These are phyloP conservation scores for Diachrysia chrysitis DNA, from an alignment of 2,888 invertebrate species.

Conservation along the genomic window DNA sequence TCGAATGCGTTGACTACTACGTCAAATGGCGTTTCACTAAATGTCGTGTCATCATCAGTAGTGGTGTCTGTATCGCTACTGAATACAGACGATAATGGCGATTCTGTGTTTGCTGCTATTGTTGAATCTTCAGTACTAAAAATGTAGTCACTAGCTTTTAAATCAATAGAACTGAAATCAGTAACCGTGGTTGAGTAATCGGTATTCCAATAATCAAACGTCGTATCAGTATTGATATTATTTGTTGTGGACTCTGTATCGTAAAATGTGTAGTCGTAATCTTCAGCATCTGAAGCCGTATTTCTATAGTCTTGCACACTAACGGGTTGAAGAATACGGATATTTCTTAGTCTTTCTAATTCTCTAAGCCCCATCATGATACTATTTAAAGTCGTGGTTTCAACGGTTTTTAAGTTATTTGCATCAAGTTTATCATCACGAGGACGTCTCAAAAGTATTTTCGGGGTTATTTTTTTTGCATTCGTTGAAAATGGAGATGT, in stretches of 20 bases:
- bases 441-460: conserved; percentile 33
- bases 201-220: conserved; percentile 17
- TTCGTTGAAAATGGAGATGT: conserved; percentile 18
- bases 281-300: conserved; percentile 38
- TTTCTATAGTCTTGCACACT: conserved; percentile 25
- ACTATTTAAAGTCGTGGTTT: conserved; percentile 59
- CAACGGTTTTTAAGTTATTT: conserved; percentile 17
- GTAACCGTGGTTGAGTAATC: conserved; percentile 23
- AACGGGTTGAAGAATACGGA: conserved; percentile 37
- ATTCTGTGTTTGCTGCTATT: conserved; percentile 16
- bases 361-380: conserved; percentile 58
- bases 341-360: conserved; percentile 66
- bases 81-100: conserved; percentile 9
- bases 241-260: conserved; percentile 37
- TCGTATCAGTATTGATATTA: conserved; percentile 18
- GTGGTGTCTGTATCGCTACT: conserved; percentile 32
- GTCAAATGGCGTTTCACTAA: conserved; percentile 25
- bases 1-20: conserved; percentile 23
- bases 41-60: conserved; percentile 35
- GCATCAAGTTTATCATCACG: conserved; percentile 27
- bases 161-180: conserved; percentile 18
- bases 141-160: conserved; percentile 9
- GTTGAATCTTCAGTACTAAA: conserved; percentile 10
- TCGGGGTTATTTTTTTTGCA: conserved; percentile 10
- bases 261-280: conserved; percentile 63